Evolutionary conservation across 2,113 vertebrate species (phyloP), one percentile per base, ranked within the genome.

Genomic region (Phoxinus phoxinus): DNA sequence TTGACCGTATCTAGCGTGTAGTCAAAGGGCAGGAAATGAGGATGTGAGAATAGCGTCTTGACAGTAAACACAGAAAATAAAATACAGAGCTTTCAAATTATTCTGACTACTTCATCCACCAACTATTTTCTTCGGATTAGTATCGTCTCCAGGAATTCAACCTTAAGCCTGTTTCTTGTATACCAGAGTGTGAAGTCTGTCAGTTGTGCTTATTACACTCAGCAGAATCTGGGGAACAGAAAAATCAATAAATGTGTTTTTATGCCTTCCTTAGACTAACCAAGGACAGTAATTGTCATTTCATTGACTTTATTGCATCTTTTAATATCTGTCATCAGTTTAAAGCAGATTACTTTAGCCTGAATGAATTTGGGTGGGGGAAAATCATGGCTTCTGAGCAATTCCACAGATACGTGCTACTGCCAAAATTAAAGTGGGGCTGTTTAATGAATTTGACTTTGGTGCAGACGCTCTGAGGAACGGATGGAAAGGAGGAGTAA

Each of bases 361-460:
- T 63, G 8, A 37, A 11, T 85, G 76, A 79, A 44, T 53, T 30
- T 41, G 48, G 74, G 75, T 67, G 56, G 27, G 27, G 84, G 12
- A 11, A 53, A 84, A 76, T 65, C 25, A 35, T 77, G 25, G 58
- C 46, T 77, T 65, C 56, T 25, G 19, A 71, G 69, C 83, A 58
- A 72, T 65, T 67, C 35, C 48, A 80, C 69, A 44, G 19, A 37
- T 83, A 71, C 89, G 86, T 86, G 82, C 86, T 85, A n/a, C 86
- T 87, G 83, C 85, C 82, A 80, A 61, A 72, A 81, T 74, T 53
- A n/a, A 84, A 76, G 69, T 76, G 81, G 46, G 27, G 71, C 73
- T 51, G 27, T 94, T 92, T 93, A 92, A 94, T 95, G 90, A 93
- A 93, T 95, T 93, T 93, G 94, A 94, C 92, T 94, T 94, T 94